A percentile compares a stretch with the other conserved stretches of the same genome.
These are phyloP conservation scores for Epinephelus lanceolatus DNA, from an alignment of 2,113 vertebrate genomes.

Conservation along the genomic window DNA sequence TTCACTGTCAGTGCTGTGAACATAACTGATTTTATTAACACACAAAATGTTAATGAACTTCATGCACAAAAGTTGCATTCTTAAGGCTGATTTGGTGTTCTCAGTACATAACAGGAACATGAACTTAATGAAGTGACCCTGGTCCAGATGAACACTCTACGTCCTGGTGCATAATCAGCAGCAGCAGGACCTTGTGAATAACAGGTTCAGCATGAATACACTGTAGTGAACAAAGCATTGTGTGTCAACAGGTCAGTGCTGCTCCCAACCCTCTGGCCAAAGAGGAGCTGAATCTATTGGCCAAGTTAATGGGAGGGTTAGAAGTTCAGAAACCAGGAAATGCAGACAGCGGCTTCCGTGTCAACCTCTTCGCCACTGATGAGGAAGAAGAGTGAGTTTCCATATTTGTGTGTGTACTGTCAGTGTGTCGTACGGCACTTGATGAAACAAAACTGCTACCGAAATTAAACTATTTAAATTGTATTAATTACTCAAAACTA, in stretches of 20 bases:
- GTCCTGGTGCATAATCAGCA: background rate
- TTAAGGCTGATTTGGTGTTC: background rate
- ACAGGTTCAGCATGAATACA: background rate
- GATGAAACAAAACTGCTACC: background rate
- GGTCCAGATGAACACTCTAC: background rate
- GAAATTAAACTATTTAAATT: background rate
- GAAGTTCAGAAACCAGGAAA: slow-evolving; percentile 87
- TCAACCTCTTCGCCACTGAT: slow-evolving; percentile 94
- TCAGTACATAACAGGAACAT: background rate
- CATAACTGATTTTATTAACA: background rate
- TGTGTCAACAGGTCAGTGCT: slow-evolving; percentile 86
- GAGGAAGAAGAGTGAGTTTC: slow-evolving; percentile 95
- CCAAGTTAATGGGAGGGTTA: slow-evolving; percentile 93
- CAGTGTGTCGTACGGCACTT: background rate
- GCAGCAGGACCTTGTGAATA: background rate
- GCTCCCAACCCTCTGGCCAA: slow-evolving; percentile 95
- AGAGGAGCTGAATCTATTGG: slow-evolving; percentile 96
- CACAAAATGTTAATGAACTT: background rate
- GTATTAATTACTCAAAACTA: background rate
- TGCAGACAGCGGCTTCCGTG: slow-evolving; percentile 88
- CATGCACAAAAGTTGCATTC: background rate
- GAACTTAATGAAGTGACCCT: background rate
- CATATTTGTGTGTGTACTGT: slow-evolving; percentile 9
- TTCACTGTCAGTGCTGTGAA: background rate
- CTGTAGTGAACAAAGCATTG: slow-evolving; percentile 8